Percentiles rank a stretch among this genome's conserved stretches.
These are phyloP conservation scores for Vollenhovia emeryi DNA, from an alignment of 1,140 invertebrate genomes.

Conservation along the genomic window DNA sequence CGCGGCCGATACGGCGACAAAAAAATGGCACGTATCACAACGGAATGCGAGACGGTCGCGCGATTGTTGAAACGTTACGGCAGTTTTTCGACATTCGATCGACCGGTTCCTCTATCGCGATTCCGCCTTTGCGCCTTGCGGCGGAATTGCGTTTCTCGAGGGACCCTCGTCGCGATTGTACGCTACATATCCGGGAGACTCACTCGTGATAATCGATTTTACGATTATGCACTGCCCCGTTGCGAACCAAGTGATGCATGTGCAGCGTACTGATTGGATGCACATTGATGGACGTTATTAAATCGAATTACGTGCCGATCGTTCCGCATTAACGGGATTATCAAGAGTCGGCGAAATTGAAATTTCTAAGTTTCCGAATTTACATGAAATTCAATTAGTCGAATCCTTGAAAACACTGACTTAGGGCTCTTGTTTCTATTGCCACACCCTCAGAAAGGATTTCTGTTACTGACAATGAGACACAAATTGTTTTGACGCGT, in stretches of 20 bases:
- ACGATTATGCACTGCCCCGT: slow-evolving; percentile 10
- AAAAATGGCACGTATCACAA: slow-evolving; percentile 17
- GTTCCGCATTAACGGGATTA: background rate
- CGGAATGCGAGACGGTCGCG: background rate
- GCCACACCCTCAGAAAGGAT: too few species aligned
- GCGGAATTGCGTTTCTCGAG: slow-evolving; percentile 18
- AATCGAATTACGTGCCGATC: background rate
- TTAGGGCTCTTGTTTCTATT: too few species aligned
- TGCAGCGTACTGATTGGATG: background rate
- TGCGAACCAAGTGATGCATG: background rate
- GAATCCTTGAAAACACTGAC: background rate
- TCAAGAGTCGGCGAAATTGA: background rate
- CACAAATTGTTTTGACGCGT: too few species aligned
- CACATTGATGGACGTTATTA: background rate
- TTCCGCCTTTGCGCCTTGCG: background rate
- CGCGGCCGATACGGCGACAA: slow-evolving; percentile 1
- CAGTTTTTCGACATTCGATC: slow-evolving; percentile 11
- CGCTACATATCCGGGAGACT: slow-evolving; percentile 15
- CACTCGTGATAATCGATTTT: slow-evolving; percentile 32
- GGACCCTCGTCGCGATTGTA: background rate
- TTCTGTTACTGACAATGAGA: too few species aligned
- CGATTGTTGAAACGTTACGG: slow-evolving; percentile 23
- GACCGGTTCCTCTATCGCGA: background rate
- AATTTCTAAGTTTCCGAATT: background rate
- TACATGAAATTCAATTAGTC: background rate